Percentiles rank a stretch among this genome's conserved stretches.
Evolutionary conservation across 2,888 invertebrate genomes (phyloP).

Genomic region (Epinotia ramella): DNA sequence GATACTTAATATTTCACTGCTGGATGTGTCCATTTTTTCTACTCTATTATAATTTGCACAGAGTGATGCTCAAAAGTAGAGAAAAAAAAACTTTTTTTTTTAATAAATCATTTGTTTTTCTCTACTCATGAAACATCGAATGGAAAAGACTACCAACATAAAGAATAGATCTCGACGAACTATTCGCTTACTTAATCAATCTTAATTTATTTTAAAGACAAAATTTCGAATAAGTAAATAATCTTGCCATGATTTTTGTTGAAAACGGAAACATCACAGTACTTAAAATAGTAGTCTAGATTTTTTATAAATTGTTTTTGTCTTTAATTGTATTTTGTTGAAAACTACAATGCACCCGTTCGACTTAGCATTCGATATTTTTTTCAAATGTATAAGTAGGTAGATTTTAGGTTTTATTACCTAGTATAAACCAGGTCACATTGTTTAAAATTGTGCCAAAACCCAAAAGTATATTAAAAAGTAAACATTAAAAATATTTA

Average conservation of each 20-base stretch:
- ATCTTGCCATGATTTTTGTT: constrained; percentile 59
- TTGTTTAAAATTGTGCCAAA: constrained; percentile 85
- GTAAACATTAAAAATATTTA: constrained; percentile 71
- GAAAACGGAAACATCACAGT: constrained; percentile 53
- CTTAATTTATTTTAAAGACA: constrained; percentile 49
- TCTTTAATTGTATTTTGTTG: constrained; percentile 52
- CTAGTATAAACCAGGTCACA: constrained; percentile 83
- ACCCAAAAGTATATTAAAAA: constrained; percentile 85
- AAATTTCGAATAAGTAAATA: constrained; percentile 45
- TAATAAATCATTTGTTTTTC: background rate
- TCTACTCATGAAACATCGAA: constrained; percentile 21
- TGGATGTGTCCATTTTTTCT: constrained; percentile 54
- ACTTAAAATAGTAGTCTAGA: constrained; percentile 54
- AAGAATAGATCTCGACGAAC: constrained; percentile 70
- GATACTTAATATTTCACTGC: constrained; percentile 54
- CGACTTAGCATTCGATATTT: constrained; percentile 64
- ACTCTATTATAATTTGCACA: constrained; percentile 43
- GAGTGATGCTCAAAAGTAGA: background rate
- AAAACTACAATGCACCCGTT: constrained; percentile 51
- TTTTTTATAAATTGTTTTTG: constrained; percentile 56
- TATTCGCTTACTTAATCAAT: constrained; percentile 62
- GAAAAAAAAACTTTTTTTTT: background rate
- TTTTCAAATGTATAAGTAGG: constrained; percentile 75
- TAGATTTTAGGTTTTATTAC: constrained; percentile 81
- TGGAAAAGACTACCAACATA: constrained; percentile 25